Evolutionary conservation across 2,113 vertebrate species (phyloP).

Genomic region (Emydura subglobosa): DNA sequence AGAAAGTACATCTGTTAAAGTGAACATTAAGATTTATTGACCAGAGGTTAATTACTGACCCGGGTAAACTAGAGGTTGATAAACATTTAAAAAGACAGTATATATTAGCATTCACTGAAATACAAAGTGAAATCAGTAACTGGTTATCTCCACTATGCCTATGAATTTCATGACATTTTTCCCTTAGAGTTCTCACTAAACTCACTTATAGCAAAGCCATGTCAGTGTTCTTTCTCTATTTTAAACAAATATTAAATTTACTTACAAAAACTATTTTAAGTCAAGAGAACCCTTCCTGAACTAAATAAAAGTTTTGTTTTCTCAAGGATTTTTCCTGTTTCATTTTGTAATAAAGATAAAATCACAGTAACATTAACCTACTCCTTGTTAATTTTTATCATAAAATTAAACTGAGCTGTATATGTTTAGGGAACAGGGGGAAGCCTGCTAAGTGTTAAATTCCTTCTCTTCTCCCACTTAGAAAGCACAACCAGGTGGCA

Average conservation of each 20-base stretch:
- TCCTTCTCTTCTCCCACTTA: background rate
- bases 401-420: background rate
- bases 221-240: background rate
- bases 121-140: background rate
- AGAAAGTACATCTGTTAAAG: background rate
- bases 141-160: background rate
- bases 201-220: background rate
- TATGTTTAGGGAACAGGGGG: rapidly evolving
- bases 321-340: background rate
- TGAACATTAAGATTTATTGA: background rate
- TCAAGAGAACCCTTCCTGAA: background rate
- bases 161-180: background rate
- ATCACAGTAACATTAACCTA: background rate
- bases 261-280: background rate
- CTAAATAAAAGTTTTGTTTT: background rate
- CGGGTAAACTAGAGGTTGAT: background rate
- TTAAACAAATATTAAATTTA: background rate
- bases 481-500: background rate
- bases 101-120: background rate
- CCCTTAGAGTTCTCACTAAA: background rate
- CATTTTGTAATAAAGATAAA: background rate
- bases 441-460: background rate
- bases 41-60: background rate
- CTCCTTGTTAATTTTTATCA: background rate
- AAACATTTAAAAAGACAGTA: background rate